A percentile compares a stretch with the other conserved stretches of the same genome.
Conservation (phyloP, 2,888 invertebrate genomes). For the Tenodera sinensis region DNA sequence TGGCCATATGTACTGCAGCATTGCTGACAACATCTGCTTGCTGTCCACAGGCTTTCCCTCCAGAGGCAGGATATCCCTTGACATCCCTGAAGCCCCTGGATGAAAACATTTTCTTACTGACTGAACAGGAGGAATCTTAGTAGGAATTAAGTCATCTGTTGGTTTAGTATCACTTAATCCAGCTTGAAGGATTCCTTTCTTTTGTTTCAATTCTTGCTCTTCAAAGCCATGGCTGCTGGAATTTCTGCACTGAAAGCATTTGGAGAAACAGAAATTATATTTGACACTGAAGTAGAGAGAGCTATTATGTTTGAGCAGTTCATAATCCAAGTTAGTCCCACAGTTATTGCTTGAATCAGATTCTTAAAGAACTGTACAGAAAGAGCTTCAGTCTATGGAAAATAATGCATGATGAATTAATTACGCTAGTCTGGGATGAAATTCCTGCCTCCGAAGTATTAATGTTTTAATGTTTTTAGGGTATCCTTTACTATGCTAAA, state of each 20-base stretch:
- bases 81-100: slow-evolving; percentile 72
- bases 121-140: slow-evolving; percentile 37
- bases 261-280: neutral
- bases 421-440: too few relatives aligned
- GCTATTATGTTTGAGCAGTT: too few relatives aligned
- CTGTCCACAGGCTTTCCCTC: slow-evolving; percentile 55
- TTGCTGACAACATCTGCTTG: slow-evolving; percentile 77
- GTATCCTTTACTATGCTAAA: too few relatives aligned
- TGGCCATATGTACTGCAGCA: slow-evolving; percentile 95
- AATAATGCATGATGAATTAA: too few relatives aligned
- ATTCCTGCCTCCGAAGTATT: too few relatives aligned
- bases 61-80: slow-evolving; percentile 39
- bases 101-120: slow-evolving; percentile 82
- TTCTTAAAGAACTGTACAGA: too few relatives aligned
- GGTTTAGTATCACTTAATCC: neutral
- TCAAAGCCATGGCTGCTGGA: neutral
- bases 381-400: too few relatives aligned
- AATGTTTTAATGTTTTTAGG: too few relatives aligned
- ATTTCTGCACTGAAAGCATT: neutral
- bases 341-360: too few relatives aligned
- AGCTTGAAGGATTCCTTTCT: neutral
- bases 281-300: neutral
- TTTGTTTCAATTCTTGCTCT: neutral
- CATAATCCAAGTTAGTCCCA: too few relatives aligned
- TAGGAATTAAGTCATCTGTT: slow-evolving; percentile 1